Base-by-base conservation (phyloP, 2,797 vertebrate species). In the Phylloscopus collybita region DNA sequence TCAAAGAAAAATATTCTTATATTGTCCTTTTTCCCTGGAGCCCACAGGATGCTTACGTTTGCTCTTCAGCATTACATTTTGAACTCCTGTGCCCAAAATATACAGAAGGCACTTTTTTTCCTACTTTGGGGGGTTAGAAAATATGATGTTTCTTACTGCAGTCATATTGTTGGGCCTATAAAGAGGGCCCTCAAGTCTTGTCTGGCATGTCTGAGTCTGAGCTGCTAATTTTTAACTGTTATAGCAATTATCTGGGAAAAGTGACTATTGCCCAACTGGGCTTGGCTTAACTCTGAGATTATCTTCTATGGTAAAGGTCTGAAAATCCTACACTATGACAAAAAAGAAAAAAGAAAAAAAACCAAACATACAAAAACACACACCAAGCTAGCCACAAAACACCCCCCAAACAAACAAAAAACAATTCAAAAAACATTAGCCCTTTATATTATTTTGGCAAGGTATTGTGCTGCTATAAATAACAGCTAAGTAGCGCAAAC, bases 361-460 rank as follows among this genome's bases (percentile, higher is more conserved):
- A 15, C 7, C 26, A 18, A 51, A 50, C 23, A 38, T 34, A 60
- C 25, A 57, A 25, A 2, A 13, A 38, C 34, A 34, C 34, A 34
- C 34, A 27, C 1, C 0, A 47, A 56, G 23, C 6, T 5, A 81
- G 59, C 3, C 10, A 11, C 36, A 10, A 2, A 13, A 38, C 5
- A 7, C 18, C 13, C 4, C 5, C 2, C 9, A 6, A 59, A 1
- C 5, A 56, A 42, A 27, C 5, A 36, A 19, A 71, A 50, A 64
- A 14, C 0, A 60, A 76, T 16, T 2, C 2, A 12, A 16, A 11
- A n/a, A 30, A 8, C 1, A 14, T 12, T 47, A 69, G 3, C 5
- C 2, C 13, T 66, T 70, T 42, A 44, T 30, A 27, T 16, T 49
- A 20, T 44, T 82, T 75, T 65, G 18, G 20, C 26, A 72, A 87